phyloP scores from a whole-genome alignment of 2,888 invertebrate species.

The Terebella lapidaria region DNA sequence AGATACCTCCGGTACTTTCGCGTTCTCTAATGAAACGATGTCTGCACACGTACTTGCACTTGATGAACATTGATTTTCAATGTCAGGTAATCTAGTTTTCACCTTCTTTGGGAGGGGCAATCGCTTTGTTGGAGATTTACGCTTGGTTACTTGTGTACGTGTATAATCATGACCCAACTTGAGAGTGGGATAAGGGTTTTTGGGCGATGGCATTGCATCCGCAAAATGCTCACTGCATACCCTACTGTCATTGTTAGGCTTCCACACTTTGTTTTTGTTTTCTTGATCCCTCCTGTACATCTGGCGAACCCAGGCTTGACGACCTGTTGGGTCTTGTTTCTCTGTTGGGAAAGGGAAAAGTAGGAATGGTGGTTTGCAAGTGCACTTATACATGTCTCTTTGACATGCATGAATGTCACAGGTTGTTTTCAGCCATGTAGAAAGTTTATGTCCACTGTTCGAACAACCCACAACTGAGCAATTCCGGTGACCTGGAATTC shows the following conservation, averaged over 20 bases:
- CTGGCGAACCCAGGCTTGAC: background rate
- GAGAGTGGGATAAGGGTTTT: background rate
- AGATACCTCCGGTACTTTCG: too few relatives aligned
- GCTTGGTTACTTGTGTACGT: too few relatives aligned
- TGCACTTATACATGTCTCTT: background rate
- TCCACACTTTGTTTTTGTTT: background rate
- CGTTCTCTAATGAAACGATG: too few relatives aligned
- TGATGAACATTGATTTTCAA: too few relatives aligned
- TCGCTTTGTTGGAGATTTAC: too few relatives aligned
- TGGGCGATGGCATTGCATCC: background rate
- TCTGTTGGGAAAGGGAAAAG: background rate
- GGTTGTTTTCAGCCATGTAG: background rate
- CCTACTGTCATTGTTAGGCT: background rate
- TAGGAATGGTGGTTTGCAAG: background rate
- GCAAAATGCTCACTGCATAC: background rate
- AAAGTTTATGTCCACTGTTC: background rate
- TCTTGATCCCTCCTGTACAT: background rate
- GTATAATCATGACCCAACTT: background rate
- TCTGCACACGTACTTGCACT: too few relatives aligned
- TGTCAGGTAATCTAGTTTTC: too few relatives aligned
- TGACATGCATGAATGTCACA: background rate
- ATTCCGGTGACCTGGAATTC: background rate
- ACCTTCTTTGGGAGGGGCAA: too few relatives aligned
- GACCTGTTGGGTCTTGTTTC: background rate
- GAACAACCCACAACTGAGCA: background rate